These are phyloP conservation scores for Dipodomys merriami DNA, from an alignment of 2,113 vertebrate genomes.

Conservation along the genomic window DNA sequence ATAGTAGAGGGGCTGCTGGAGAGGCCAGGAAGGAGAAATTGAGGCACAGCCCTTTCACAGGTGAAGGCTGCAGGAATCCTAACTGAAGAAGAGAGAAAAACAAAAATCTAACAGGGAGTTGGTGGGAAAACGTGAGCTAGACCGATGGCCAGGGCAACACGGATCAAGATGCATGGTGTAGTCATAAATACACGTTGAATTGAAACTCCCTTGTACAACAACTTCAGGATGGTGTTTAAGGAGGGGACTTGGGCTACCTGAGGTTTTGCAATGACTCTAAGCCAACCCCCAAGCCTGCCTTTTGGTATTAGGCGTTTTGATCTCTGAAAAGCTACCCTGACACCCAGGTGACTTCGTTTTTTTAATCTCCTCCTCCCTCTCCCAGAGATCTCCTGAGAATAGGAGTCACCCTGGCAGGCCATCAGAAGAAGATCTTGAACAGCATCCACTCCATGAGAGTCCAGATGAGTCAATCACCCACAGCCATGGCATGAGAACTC, in stretches of 20 bases:
- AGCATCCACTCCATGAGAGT: slow-evolving; percentile 97
- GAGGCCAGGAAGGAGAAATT: background rate
- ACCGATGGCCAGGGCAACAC: background rate
- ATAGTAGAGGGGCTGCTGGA: background rate
- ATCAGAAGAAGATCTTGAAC: slow-evolving; percentile 99
- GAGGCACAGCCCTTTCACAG: background rate
- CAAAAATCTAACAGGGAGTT: background rate
- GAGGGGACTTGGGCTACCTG: background rate
- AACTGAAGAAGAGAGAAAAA: background rate
- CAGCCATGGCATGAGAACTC: slow-evolving; percentile 94
- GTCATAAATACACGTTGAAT: no score
- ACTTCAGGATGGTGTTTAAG: no score
- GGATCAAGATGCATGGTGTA: no score
- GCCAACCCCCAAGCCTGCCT: background rate
- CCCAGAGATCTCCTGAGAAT: slow-evolving; percentile 98
- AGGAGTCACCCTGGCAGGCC: slow-evolving; percentile 98
- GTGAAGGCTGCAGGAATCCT: background rate
- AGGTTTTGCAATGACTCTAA: background rate
- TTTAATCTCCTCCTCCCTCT: background rate
- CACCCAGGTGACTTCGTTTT: slow-evolving; percentile 13
- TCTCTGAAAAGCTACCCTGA: background rate
- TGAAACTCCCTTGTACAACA: no score
- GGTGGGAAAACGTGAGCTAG: background rate
- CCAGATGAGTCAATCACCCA: slow-evolving; percentile 96
- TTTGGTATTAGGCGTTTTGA: background rate